A percentile compares a stretch with the other conserved stretches of the same genome.
These are phyloP conservation scores for Gymnothorax javanicus DNA, from an alignment of 2,797 vertebrate genomes.

Conservation along the genomic window DNA sequence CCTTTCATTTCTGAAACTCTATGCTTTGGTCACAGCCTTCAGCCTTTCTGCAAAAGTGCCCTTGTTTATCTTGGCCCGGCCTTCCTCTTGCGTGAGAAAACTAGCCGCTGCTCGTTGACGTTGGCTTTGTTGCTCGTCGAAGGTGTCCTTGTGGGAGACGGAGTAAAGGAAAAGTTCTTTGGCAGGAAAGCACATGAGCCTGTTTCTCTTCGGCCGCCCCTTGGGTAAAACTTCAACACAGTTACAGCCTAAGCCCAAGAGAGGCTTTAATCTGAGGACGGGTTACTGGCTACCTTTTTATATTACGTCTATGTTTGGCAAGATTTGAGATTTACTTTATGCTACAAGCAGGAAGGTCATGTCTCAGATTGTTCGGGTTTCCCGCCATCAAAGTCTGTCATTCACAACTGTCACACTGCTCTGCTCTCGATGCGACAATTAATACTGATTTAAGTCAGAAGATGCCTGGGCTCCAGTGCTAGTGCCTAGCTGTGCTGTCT, in stretches of 20 bases:
- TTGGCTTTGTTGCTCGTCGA: background rate
- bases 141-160: slow-evolving; percentile 28
- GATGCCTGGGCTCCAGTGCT: background rate
- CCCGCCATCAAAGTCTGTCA: background rate
- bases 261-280: slow-evolving; percentile 12
- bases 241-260: slow-evolving; percentile 18
- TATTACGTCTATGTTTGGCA: background rate
- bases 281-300: background rate
- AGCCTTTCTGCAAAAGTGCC: background rate
- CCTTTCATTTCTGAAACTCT: background rate
- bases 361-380: background rate
- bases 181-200: slow-evolving; percentile 30
- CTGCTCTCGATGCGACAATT: background rate
- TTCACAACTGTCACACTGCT: background rate
- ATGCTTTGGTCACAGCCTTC: background rate
- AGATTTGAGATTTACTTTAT: background rate
- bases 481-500: background rate
- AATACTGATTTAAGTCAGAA: slow-evolving; percentile 3
- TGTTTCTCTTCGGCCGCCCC: slow-evolving; percentile 28
- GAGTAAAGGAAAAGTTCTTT: slow-evolving; percentile 1
- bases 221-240: slow-evolving; percentile 14
- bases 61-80: background rate
- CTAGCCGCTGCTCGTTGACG: slow-evolving; percentile 20
- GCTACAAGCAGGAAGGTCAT: background rate
- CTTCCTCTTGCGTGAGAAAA: slow-evolving; percentile 14